Base-by-base conservation (phyloP, 2,888 invertebrate genomes). In the Crioceris asparagi region DNA sequence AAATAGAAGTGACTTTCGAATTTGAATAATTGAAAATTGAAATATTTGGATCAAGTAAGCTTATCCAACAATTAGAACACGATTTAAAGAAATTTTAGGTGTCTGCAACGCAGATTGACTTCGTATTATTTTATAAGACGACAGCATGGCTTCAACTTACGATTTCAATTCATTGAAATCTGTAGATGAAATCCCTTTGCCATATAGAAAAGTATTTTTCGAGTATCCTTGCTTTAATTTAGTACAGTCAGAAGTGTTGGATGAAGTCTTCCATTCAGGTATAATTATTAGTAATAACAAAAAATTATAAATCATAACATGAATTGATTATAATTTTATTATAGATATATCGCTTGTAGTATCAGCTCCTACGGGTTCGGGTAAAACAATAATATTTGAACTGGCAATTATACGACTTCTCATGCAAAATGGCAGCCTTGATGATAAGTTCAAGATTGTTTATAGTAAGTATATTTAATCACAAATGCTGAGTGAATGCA, bases 321-420 rank as follows among this genome's bases (percentile, higher is more conserved):
- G 10, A n/a, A 15, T 25, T n/a, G n/a, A n/a, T n/a, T n/a, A n/a
- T n/a, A n/a, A n/a, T 5, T 27, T 15, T 18, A 3, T 15, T n/a
- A 1, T 40, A 72, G 83, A 84, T 61, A 72, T 73, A 53, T 74
- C 83, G 1, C 57, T 86, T 41, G 82, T 83, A 6, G 69, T 86
- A 2, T 78, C 82, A 43, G 82, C 86, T 1, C 86, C 86, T 0
- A 87, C 86, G 3, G 86, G 85, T 2, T 83, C 84, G 2, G 87
- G 86, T 2, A 87, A 87, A 64, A 87, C 86, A 0, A 79, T 74
- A 15, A 65, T 85, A n/a, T 84, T 86, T 62, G 86, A 87, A 68
- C 66, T 87, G 61, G 83, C 84, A 0, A 78, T 87, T 39, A 66
- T 83, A 1, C 69, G 76, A 38, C 57, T 81, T 19, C 59, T 85